Evolutionary conservation across 2,113 vertebrate genomes (phyloP).

Genomic region (Mesocricetus auratus): DNA sequence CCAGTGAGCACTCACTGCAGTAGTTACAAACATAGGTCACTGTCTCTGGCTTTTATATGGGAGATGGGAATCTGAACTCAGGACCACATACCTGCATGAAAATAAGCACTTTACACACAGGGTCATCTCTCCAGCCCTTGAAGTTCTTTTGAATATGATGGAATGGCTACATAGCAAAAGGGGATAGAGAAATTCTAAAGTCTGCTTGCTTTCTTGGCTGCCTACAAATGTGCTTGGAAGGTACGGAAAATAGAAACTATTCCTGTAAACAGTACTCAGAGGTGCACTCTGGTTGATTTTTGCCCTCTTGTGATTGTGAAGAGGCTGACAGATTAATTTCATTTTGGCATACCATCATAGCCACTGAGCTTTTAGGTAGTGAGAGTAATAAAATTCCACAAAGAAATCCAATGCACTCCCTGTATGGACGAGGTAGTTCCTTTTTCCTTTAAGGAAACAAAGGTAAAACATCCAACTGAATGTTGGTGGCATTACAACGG

Average conservation of each 20-base stretch:
- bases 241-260: not conserved
- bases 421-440: not conserved
- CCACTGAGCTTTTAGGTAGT: constrained; percentile 14
- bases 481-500: constrained; percentile 4
- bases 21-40: not conserved
- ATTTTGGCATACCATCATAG: not conserved
- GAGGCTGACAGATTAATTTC: constrained; percentile 47
- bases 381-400: constrained; percentile 55
- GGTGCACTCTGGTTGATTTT: not conserved
- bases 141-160: constrained; percentile 12
- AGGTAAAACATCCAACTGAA: not conserved
- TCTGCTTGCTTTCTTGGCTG: not conserved
- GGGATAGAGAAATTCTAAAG: not conserved
- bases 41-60: not conserved
- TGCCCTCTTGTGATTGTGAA: constrained; percentile 24
- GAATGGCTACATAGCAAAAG: constrained; percentile 2
- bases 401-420: constrained; percentile 44
- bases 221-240: not conserved
- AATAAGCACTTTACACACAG: not conserved
- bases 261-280: not conserved
- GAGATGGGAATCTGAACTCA: not conserved
- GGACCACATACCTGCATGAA: no score
- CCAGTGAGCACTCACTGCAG: not conserved
- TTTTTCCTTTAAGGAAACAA: constrained; percentile 52
- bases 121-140: not conserved